Evolutionary conservation across 2,113 vertebrate species (phyloP).

Genomic region (Rhineura floridana): DNA sequence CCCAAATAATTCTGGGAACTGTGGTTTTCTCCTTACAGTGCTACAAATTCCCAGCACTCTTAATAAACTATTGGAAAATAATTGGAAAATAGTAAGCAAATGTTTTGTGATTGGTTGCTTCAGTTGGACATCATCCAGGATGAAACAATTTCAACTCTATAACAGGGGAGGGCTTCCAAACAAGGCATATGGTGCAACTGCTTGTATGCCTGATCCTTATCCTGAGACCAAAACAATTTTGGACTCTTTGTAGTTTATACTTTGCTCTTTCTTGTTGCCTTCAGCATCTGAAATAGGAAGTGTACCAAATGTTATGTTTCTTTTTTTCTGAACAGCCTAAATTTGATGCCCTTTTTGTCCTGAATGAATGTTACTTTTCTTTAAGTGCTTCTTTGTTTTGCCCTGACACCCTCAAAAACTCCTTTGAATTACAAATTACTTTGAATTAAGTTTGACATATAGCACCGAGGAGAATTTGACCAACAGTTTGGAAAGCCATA

Average conservation of each 20-base stretch:
- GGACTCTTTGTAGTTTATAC: not conserved
- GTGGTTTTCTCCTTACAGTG: no score
- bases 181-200: not conserved
- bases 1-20: no score
- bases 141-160: no score
- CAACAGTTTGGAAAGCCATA: not conserved
- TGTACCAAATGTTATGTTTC: not conserved
- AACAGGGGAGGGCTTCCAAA: not conserved
- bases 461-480: not conserved
- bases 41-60: no score
- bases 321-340: not conserved
- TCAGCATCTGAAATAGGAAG: not conserved
- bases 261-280: not conserved
- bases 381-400: not conserved
- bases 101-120: not conserved
- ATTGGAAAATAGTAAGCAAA: not conserved
- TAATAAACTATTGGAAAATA: not conserved
- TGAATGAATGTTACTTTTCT: not conserved
- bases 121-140: not conserved
- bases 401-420: not conserved
- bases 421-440: no score
- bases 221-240: no score
- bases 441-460: not conserved
- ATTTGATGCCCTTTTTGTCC: not conserved
- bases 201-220: no score